Evolutionary conservation across 2,113 vertebrate species (phyloP).

Genomic region (Apodemus sylvaticus): DNA sequence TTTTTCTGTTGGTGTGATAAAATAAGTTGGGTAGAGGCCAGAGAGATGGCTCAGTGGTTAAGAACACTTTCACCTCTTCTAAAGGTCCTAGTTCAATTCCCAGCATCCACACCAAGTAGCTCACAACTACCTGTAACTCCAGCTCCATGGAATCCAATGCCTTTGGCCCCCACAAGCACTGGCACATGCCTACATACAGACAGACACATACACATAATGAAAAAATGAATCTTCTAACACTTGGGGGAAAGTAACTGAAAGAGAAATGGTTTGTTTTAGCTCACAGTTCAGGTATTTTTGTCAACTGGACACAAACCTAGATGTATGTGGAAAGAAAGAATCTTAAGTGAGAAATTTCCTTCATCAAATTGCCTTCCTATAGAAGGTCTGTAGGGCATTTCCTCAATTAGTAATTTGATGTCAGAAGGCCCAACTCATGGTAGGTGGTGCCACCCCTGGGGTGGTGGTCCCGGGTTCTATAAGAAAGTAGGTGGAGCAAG

Average conservation of each 20-base stretch:
- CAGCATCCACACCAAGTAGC: neutral
- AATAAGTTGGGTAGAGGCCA: neutral
- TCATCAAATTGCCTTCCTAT: neutral
- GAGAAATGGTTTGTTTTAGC: neutral
- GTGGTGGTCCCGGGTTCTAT: neutral
- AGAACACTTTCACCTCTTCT: neutral
- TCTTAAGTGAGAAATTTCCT: neutral
- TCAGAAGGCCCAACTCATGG: neutral
- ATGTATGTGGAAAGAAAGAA: neutral
- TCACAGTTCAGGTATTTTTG: neutral
- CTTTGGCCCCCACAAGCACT: neutral
- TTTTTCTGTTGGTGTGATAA: neutral
- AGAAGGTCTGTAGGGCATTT: neutral
- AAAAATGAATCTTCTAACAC: neutral
- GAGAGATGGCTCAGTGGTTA: neutral
- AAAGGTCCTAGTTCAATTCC: neutral
- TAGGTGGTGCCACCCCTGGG: neutral
- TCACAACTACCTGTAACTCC: neutral
- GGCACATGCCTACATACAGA: neutral
- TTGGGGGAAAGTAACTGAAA: neutral
- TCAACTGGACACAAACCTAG: neutral
- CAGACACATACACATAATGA: neutral
- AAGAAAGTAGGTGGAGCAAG: neutral
- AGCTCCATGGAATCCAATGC: too few species aligned
- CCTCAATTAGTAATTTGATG: neutral